These are phyloP conservation scores for Alosa alosa DNA, from an alignment of 2,113 vertebrate species.

Conservation along the genomic window DNA sequence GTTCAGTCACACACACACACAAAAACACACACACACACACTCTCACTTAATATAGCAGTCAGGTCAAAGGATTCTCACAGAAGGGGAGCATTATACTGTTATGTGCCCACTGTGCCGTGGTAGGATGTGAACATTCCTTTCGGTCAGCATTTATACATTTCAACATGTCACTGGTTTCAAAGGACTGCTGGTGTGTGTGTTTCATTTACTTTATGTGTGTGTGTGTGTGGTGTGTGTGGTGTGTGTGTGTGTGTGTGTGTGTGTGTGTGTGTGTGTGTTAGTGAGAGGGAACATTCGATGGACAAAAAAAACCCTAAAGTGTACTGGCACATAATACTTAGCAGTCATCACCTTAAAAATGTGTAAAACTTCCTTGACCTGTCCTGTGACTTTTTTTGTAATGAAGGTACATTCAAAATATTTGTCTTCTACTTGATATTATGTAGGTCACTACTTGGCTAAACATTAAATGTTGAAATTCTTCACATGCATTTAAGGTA, in stretches of 20 bases:
- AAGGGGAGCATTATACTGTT: not conserved
- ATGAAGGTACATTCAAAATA: not conserved
- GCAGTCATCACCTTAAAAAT: not conserved
- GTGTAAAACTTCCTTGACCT: not conserved
- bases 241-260: not conserved
- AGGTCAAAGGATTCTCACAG: not conserved
- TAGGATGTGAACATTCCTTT: not conserved
- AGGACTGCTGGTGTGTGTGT: not conserved
- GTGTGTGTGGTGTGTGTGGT: not conserved
- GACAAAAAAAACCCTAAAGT: not conserved
- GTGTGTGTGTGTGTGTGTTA: not conserved
- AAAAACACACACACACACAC: conserved; percentile 21
- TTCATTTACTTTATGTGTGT: not conserved
- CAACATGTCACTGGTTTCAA: not conserved
- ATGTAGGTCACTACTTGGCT: conserved; percentile 2
- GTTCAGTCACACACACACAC: conserved; percentile 19
- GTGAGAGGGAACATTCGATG: not conserved
- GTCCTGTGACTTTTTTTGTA: not conserved
- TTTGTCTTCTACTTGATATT: not conserved
- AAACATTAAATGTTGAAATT: not conserved
- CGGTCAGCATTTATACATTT: not conserved
- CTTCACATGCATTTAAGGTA: not conserved
- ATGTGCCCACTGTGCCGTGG: not conserved
- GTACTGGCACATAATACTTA: not conserved
- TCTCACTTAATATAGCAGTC: not conserved